These are phyloP conservation scores for Acrocyrtus sp. DNA, from an alignment of 2,888 invertebrate species.

Conservation along the genomic window DNA sequence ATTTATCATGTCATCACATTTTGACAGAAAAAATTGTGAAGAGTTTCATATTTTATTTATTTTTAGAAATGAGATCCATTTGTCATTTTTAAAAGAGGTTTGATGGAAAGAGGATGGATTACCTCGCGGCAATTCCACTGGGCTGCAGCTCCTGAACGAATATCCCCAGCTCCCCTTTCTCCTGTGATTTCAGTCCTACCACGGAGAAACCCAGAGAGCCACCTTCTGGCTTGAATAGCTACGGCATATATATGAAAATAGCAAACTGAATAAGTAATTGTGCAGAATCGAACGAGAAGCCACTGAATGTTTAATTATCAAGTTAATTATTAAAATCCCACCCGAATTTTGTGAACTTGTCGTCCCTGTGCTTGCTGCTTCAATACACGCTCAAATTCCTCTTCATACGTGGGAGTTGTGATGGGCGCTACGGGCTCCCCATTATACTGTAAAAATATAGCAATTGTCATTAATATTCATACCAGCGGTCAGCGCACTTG, in stretches of 20 bases:
- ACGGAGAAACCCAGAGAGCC: conserved; percentile 79
- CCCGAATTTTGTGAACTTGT: conserved; percentile 71
- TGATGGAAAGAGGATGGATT: conserved; percentile 64
- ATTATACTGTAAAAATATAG: conserved; percentile 62
- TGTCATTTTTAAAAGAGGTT: not conserved
- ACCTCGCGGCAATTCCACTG: conserved; percentile 75
- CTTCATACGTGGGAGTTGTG: conserved; percentile 70
- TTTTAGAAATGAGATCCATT: not conserved
- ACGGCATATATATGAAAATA: no score
- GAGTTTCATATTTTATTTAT: conserved; percentile 7
- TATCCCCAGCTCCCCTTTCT: conserved; percentile 74
- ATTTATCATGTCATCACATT: conserved; percentile 6
- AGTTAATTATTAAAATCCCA: no score
- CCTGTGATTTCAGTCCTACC: conserved; percentile 71
- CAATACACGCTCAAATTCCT: conserved; percentile 71
- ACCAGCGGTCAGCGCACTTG: no score
- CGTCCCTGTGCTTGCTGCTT: conserved; percentile 72
- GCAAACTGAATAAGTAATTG: no score
- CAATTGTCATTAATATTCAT: no score
- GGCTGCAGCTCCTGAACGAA: conserved; percentile 76
- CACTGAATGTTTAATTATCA: no score
- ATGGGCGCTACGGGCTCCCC: conserved; percentile 68
- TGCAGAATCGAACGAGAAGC: no score
- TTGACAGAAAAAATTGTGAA: conserved; percentile 7
- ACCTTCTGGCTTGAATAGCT: conserved; percentile 74